Percentiles rank a stretch among this genome's conserved stretches.
Conservation (phyloP, 2,113 vertebrate species). For the Equus quagga region DNA sequence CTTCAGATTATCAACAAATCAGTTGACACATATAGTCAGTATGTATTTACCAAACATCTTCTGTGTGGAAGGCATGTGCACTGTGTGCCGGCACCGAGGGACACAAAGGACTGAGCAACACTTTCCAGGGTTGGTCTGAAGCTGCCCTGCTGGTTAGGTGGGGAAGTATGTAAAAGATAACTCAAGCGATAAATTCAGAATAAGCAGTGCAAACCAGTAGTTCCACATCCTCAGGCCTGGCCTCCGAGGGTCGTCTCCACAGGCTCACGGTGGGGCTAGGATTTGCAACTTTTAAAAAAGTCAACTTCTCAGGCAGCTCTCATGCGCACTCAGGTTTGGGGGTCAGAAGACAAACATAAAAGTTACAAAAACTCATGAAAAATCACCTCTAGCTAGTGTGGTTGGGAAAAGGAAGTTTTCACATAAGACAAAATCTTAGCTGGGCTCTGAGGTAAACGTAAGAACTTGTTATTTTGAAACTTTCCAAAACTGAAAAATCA, state of each 20-base stretch:
- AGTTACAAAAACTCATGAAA: not conserved
- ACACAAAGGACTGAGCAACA: not conserved
- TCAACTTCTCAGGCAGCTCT: not conserved
- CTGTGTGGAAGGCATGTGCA: not conserved
- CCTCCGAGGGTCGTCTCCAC: not conserved
- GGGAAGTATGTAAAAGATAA: not conserved
- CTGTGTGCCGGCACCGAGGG: not conserved
- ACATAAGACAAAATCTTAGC: not conserved
- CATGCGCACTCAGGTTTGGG: not conserved
- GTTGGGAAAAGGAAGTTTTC: not conserved
- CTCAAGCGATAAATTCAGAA: not conserved
- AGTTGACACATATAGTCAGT: not conserved
- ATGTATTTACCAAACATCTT: not conserved
- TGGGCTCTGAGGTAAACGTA: not conserved
- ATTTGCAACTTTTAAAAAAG: not conserved
- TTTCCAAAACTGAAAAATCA: constrained; percentile 10
- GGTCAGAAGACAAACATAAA: not conserved
- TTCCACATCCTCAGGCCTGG: not conserved
- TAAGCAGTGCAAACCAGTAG: not conserved
- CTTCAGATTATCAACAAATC: not conserved
- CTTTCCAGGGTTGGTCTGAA: not conserved
- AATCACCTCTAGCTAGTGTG: not conserved
- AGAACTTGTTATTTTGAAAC: not conserved
- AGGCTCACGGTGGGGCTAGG: not conserved
- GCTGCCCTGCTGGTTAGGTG: not conserved